Conservation (phyloP, 2,113 vertebrate species). For the Onychostruthus taczanowskii region DNA sequence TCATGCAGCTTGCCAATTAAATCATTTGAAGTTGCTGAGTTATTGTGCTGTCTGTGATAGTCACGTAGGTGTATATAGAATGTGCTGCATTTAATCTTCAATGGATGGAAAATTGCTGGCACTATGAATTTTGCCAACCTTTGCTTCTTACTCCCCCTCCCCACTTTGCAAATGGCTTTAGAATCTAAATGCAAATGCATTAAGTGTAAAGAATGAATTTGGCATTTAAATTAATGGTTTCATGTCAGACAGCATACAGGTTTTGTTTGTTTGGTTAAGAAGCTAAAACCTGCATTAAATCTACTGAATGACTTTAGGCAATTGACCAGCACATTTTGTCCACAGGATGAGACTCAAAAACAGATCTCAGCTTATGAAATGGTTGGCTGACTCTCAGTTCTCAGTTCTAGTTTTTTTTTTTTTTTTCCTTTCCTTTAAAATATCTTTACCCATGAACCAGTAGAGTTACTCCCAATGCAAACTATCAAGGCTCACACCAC, state of each 20-base stretch:
- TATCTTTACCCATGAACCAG: constrained; percentile 28
- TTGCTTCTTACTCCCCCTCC: not conserved
- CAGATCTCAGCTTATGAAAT: not conserved
- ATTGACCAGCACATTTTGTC: constrained; percentile 9
- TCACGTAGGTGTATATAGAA: constrained; percentile 33
- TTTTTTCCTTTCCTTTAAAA: not conserved
- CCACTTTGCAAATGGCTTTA: not conserved
- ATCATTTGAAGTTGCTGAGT: constrained; percentile 12
- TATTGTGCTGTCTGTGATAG: constrained; percentile 37
- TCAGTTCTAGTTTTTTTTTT: not conserved
- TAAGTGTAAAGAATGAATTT: constrained; percentile 36
- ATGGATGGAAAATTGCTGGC: constrained; percentile 45
- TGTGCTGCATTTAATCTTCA: constrained; percentile 27
- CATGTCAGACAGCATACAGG: not conserved
- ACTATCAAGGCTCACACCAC: constrained; percentile 56
- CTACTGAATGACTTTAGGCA: not conserved
- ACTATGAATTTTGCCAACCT: not conserved
- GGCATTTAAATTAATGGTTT: constrained; percentile 53
- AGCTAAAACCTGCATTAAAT: constrained; percentile 12
- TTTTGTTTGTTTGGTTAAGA: constrained; percentile 14
- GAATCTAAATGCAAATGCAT: constrained; percentile 34
- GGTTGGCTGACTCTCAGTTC: not conserved
- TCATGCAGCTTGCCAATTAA: constrained; percentile 14
- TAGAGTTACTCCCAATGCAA: constrained; percentile 13
- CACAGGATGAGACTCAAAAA: not conserved